Base-by-base conservation (phyloP, 2,797 vertebrate species). In the Tadarida brasiliensis region DNA sequence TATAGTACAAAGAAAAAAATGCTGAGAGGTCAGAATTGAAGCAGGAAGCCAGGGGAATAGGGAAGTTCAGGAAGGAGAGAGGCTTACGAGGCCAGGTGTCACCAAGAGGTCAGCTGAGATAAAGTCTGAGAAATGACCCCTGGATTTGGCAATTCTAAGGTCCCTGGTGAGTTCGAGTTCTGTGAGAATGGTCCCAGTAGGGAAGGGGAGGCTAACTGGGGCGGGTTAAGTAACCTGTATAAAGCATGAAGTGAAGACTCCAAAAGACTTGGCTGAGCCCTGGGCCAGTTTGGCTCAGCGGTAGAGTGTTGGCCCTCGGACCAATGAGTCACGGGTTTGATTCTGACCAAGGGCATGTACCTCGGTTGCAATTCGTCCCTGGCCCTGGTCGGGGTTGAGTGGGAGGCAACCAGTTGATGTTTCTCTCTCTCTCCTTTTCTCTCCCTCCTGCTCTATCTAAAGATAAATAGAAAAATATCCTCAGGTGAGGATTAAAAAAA, bases 111-210 rank as follows among this genome's bases (percentile, higher is more conserved):
- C 76, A 91, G 71, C 11, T 91, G 63, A 97, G 82, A 88, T 33
- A 51, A 94, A 94, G 30, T 85, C 70, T 71, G 74, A 83, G 44
- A 92, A 97, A 94, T 63, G 5, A 87, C 83, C 35, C n/a, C 68
- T 70, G 77, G 59, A 81, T 95, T 82, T 94, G 63, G 96, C 65
- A 89, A 95, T 76, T 94, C 49, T 94, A 80, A 95, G 83, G 59
- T 84, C 33, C 44, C 54, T 26, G 4, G 54, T 77, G 76, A 93
- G 76, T 17, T 90, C 84, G 76, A 93, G 76, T 17, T 90, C 84
- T 39, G 56, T 78, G 81, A 91, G 88, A 95, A 95, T 0, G 4
- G 51, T 56, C 73, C 88, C 35, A 77, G n/a, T 35, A 19, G 71
- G n/a, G 59, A 92, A 94, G 88, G 76, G 49, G 22, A 94, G 93